phyloP scores from a whole-genome alignment of 2,888 invertebrate genomes.

The Candidula unifasciata region DNA sequence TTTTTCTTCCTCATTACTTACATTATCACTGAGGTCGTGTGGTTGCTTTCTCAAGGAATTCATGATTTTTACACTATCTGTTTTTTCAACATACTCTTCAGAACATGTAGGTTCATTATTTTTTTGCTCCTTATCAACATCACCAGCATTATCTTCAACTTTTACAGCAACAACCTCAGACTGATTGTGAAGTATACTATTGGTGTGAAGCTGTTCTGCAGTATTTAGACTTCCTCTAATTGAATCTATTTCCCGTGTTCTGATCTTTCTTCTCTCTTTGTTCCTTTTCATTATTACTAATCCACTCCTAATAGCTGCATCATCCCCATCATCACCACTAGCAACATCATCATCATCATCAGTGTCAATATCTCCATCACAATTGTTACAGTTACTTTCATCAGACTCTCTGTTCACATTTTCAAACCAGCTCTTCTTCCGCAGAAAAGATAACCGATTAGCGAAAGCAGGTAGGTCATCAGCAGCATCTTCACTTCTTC shows the following conservation, averaged over 20 bases:
- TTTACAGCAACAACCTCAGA: neutral
- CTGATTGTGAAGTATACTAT: neutral
- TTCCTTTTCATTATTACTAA: neutral
- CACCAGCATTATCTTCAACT: neutral
- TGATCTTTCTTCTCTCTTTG: neutral
- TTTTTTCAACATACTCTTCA: neutral
- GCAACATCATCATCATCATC: conserved; percentile 29
- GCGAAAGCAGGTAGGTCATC: neutral
- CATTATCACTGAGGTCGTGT: neutral
- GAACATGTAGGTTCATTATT: neutral
- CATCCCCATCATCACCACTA: conserved; percentile 4
- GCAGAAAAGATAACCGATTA: neutral
- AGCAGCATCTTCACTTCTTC: neutral
- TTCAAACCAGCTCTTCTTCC: neutral
- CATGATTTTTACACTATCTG: neutral
- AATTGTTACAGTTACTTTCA: neutral
- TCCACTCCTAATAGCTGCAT: neutral
- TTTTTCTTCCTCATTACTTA: neutral
- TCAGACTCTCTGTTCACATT: neutral
- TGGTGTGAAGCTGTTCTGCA: too few species aligned
- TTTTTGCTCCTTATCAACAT: neutral
- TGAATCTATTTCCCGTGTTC: neutral
- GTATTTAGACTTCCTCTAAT: neutral
- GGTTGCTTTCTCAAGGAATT: neutral
- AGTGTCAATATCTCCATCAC: conserved; percentile 9